Evolutionary conservation across 2,797 vertebrate genomes (phyloP).

Genomic region (Eurystomus glaucurus): DNA sequence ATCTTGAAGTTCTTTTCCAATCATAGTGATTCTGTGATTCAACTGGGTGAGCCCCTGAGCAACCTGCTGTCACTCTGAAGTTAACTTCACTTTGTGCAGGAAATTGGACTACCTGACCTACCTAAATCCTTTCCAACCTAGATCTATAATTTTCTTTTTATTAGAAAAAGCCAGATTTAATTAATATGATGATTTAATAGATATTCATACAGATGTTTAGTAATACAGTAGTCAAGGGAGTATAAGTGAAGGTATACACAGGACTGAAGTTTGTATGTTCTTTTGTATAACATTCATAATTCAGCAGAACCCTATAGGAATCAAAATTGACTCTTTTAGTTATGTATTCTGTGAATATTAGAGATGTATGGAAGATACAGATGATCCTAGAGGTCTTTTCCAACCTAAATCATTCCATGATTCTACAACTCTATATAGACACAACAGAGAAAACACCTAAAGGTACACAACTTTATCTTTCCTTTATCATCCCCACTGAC

Average conservation of each 20-base stretch:
- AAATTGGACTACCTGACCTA: not conserved
- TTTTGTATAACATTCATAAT: not conserved
- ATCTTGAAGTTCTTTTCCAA: no score
- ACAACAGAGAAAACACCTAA: not conserved
- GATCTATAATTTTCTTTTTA: not conserved
- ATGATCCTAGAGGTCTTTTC: no score
- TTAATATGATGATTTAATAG: not conserved
- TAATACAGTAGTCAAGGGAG: not conserved
- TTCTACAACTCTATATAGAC: no score
- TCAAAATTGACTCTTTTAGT: not conserved
- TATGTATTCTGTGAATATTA: not conserved
- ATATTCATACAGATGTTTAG: not conserved
- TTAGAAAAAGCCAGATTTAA: not conserved
- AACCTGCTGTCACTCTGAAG: not conserved
- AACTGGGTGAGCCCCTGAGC: not conserved
- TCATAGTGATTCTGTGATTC: no score
- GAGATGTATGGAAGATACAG: not conserved
- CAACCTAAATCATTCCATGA: no score
- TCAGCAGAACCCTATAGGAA: accelerated
- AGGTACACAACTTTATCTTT: not conserved
- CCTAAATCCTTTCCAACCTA: not conserved
- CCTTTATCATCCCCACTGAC: accelerated
- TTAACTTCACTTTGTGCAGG: not conserved
- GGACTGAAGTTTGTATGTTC: not conserved
- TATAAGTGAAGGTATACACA: not conserved